Conservation (phyloP, 2,797 vertebrate genomes). For the Cyclopterus lumpus region DNA sequence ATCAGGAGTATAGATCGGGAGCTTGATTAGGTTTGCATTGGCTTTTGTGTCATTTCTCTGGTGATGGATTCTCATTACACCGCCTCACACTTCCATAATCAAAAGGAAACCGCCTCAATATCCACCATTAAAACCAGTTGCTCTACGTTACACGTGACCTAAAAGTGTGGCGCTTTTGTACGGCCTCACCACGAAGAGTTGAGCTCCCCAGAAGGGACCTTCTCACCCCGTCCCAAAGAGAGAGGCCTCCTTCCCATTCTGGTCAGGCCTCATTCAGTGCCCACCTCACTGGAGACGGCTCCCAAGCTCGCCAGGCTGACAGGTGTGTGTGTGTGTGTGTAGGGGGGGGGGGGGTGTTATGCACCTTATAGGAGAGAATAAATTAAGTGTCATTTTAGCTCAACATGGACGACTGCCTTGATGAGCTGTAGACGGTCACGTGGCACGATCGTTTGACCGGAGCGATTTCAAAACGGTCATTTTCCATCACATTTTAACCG, state of each 20-base stretch:
- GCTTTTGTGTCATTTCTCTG: slow-evolving; percentile 11
- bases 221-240: slow-evolving; percentile 8
- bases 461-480: slow-evolving; percentile 50
- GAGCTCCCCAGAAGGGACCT: slow-evolving; percentile 12
- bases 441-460: slow-evolving; percentile 39
- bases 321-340: no score
- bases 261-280: slow-evolving; percentile 63
- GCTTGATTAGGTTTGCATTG: slow-evolving; percentile 24
- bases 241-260: slow-evolving; percentile 59
- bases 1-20: slow-evolving; percentile 7
- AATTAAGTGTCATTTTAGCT: slow-evolving; percentile 72
- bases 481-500: slow-evolving; percentile 38
- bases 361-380: slow-evolving; percentile 64
- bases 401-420: slow-evolving; percentile 56
- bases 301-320: slow-evolving; percentile 59
- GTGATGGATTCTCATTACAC: not conserved
- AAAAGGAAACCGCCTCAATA: not conserved
- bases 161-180: not conserved
- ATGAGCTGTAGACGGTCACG: slow-evolving; percentile 53
- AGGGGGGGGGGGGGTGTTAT: slow-evolving; percentile 20
- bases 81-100: no score
- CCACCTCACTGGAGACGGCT: slow-evolving; percentile 49
- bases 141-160: not conserved
- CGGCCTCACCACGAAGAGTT: not conserved
- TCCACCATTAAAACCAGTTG: not conserved